Conservation (phyloP, 2,888 invertebrate genomes). For the Cephus spinipes region DNA sequence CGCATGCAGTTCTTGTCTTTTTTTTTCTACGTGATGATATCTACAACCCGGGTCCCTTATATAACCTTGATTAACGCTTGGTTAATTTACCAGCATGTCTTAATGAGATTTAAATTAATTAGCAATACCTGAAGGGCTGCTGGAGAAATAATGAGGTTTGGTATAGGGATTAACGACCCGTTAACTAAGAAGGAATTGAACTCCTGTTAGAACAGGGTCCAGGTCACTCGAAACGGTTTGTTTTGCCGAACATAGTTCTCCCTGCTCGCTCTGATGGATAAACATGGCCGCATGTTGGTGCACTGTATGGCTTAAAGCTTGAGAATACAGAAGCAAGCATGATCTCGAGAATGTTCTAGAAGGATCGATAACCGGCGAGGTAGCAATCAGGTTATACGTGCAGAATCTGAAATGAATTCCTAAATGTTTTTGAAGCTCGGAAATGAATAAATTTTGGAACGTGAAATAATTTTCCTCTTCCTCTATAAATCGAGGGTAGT, state of each 20-base stretch:
- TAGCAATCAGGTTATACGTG: background rate
- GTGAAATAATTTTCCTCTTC: background rate
- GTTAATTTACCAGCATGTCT: background rate
- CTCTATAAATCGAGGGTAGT: background rate
- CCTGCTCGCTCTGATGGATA: background rate
- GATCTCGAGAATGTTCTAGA: background rate
- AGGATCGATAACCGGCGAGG: background rate
- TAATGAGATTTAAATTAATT: background rate
- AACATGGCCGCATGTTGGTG: too few species aligned
- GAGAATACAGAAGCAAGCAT: too few species aligned
- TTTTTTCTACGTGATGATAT: background rate
- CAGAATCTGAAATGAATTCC: background rate
- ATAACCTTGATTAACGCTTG: background rate
- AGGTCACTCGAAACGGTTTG: conserved; percentile 3
- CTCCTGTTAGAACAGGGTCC: conserved; percentile 14
- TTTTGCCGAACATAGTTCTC: background rate
- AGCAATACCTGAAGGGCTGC: background rate
- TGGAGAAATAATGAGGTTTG: background rate
- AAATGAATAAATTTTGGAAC: background rate
- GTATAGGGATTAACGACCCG: conserved; percentile 31
- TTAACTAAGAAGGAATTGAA: conserved; percentile 21
- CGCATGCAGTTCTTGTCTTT: background rate
- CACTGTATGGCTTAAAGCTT: too few species aligned
- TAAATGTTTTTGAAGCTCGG: background rate
- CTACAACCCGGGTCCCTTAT: background rate